Conservation (phyloP, 1,140 invertebrate species). For the Myzus persicae region DNA sequence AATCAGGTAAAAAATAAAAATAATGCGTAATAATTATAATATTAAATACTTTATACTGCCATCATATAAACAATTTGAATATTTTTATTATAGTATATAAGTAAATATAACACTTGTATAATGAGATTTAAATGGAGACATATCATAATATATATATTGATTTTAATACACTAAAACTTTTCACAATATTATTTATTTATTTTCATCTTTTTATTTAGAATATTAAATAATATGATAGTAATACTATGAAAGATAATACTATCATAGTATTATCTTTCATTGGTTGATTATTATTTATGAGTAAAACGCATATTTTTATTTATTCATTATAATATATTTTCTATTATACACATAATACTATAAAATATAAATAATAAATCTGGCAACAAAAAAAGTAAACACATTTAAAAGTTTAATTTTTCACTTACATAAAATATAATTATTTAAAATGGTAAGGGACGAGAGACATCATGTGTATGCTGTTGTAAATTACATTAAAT, state of each 20-base stretch:
- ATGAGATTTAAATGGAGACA: not conserved
- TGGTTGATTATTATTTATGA: not conserved
- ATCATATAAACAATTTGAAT: not conserved
- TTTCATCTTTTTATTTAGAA: not conserved
- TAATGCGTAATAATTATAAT: not conserved
- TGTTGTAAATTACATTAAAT: no score
- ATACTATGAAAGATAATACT: no score
- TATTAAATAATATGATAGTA: not conserved
- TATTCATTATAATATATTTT: not conserved
- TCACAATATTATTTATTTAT: not conserved
- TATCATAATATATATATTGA: not conserved
- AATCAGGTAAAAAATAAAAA: constrained; percentile 75
- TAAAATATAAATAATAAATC: no score
- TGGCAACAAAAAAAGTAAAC: no score
- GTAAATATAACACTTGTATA: not conserved
- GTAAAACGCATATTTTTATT: not conserved
- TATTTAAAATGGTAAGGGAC: not conserved
- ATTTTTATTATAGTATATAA: not conserved
- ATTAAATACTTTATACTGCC: not conserved
- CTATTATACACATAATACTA: not conserved
- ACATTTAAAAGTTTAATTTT: no score
- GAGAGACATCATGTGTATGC: no score
- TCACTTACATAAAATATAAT: not conserved
- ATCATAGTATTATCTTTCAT: not conserved
- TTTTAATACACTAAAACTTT: not conserved